Base-by-base conservation (phyloP, 2,888 invertebrate species). In the Fissipunctia ypsillon region DNA sequence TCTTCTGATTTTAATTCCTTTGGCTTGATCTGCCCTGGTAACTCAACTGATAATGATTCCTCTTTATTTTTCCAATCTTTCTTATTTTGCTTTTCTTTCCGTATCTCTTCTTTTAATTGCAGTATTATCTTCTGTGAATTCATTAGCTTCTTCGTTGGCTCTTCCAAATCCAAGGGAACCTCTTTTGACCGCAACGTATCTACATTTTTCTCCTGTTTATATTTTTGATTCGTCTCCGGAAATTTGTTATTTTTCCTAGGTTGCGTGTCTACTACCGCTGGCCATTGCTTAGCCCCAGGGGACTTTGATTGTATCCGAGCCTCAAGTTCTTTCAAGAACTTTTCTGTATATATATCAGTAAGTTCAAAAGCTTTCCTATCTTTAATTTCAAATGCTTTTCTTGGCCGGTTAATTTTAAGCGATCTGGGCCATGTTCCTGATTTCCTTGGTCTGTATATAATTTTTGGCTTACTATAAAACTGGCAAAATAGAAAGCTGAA, bases 401-500 rank as follows among this genome's bases (percentile, higher is more conserved):
- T 22, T 19, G 19, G 28, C 43, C n/a, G 3, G 35, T 38, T 1
- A 9, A 6, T 6, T 25, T 7, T 38, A 22, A 25, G 12, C 0
- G 41, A 2, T 31, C 31, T 31, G 16, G 25, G 12, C 10, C n/a
- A 5, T 7, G 25, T 3, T 0, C 25, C 45, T 19, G 71, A 69
- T 38, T 52, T 78, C 16, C 50, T 50, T 25, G 0, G 1, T 25
- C 31, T 54, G 6, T 31, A 2, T 5, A 9, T n/a, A 3, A 14
- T 12, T 7, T 6, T 22, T 31, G 54, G 9, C 2, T 14, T 16
- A 1, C 3, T 10, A 41, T 45, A 35, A 22, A 12, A 25, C 14
- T 35, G 31, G 14, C 69, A 38, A 28, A 56, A 28, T 25, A 45
- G 25, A 48, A 45, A 57, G 7, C n/a, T 69, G n/a, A 45, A 73